Conservation (phyloP, 2,888 invertebrate genomes). For the Agrilus mali region DNA sequence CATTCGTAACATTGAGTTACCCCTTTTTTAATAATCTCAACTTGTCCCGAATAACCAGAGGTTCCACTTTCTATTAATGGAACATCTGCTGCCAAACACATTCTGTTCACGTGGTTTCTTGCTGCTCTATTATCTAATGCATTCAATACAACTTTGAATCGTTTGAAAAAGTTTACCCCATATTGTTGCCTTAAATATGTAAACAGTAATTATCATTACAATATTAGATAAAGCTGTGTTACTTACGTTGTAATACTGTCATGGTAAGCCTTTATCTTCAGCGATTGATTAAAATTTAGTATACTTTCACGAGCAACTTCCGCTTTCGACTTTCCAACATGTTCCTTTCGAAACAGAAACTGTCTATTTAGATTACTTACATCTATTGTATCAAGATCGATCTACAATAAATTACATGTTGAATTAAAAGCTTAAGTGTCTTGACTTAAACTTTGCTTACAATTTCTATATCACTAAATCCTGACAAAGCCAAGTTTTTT, state of each 20-base stretch:
- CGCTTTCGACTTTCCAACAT: conserved; percentile 96
- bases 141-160: conserved; percentile 86
- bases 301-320: conserved; percentile 84
- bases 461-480: conserved; percentile 87
- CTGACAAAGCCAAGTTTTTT: conserved; percentile 91
- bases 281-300: conserved; percentile 74
- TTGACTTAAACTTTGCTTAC: conserved; percentile 44
- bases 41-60: conserved; percentile 93
- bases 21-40: conserved; percentile 76
- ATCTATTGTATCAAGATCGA: conserved; percentile 99
- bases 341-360: conserved; percentile 95
- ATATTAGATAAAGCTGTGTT: conserved; percentile 3
- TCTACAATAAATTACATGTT: conserved; percentile 47
- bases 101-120: conserved; percentile 94
- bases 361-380: conserved; percentile 98
- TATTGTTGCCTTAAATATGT: conserved; percentile 73
- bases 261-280: conserved; percentile 80
- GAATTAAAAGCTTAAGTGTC: background rate
- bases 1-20: conserved; percentile 96
- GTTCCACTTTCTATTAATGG: conserved; percentile 96
- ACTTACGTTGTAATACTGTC: conserved; percentile 84
- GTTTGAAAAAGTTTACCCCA: conserved; percentile 81
- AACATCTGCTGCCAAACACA: conserved; percentile 91
- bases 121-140: conserved; percentile 95
- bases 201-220: conserved; percentile 9